Evolutionary conservation across 1,140 invertebrate genomes (phyloP), one percentile per base, ranked within the genome.

Genomic region (Eurosta solidaginis): DNA sequence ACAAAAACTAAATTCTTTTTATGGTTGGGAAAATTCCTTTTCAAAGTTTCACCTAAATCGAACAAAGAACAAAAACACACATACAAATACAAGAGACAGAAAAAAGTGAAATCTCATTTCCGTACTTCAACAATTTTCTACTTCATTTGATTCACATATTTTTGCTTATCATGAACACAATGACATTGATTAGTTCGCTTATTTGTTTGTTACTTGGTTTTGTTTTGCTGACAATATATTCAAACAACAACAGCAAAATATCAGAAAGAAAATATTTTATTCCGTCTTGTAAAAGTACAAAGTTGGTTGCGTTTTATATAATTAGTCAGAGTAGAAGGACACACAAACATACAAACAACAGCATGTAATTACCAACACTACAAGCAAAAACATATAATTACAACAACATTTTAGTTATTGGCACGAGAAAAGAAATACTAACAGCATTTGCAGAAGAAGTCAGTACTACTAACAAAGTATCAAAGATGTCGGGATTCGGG

Each of bases 21-120:
- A n/a, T n/a, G n/a, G n/a, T n/a, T n/a, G n/a, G n/a, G n/a, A n/a
- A n/a, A n/a, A n/a, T n/a, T n/a, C n/a, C n/a, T n/a, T n/a, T n/a
- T n/a, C n/a, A n/a, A n/a, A n/a, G n/a, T n/a, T n/a, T n/a, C n/a
- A n/a, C n/a, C n/a, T n/a, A n/a, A n/a, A n/a, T n/a, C n/a, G n/a
- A n/a, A n/a, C n/a, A n/a, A 54, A 54, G 2, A 12, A 54, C 22
- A 54, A 54, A 25, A 54, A 54, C 10, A 27, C 2, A 7, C 10
- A 12, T 3, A 54, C 42, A 54, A 27, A 54, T 54, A 25, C 50
- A 54, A 17, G 27, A 5, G 10, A 54, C 50, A 25, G 20, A 54
- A 54, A 54, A 54, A 54, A 54, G 50, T 54, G 50, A 54, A 54
- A 54, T 54, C 50, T 54, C 50, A 54, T 54, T 54, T 54, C 50